Evolutionary conservation across 1,140 invertebrate species (phyloP).

Genomic region (Olivierus martensii): DNA sequence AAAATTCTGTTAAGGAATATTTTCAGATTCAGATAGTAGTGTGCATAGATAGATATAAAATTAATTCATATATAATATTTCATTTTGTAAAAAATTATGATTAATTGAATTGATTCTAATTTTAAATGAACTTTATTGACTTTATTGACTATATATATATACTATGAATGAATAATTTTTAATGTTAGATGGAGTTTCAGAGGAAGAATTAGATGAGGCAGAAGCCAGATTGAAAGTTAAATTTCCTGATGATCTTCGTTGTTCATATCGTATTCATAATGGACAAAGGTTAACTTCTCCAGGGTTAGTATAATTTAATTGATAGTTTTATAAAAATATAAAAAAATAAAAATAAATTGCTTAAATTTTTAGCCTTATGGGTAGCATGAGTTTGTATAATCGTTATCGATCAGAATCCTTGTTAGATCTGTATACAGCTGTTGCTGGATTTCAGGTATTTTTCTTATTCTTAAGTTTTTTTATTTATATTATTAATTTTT

Average conservation of each 20-base stretch:
- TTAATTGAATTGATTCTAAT: no score
- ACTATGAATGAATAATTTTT: no score
- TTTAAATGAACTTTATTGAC: no score
- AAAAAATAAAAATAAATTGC: neutral
- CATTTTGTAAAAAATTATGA: no score
- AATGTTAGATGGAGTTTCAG: slow-evolving; percentile 20
- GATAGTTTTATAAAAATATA: neutral
- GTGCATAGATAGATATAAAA: no score
- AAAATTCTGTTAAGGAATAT: no score
- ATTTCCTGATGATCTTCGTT: slow-evolving; percentile 22
- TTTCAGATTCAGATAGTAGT: no score
- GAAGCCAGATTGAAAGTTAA: slow-evolving; percentile 18
- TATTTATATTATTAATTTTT: no score
- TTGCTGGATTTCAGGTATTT: slow-evolving; percentile 13
- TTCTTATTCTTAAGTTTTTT: no score
- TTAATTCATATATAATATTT: no score
- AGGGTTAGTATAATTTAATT: slow-evolving; percentile 6
- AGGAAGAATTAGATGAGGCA: slow-evolving; percentile 18
- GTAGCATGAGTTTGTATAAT: slow-evolving; percentile 13
- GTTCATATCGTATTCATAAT: slow-evolving; percentile 25
- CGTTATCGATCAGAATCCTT: slow-evolving; percentile 15
- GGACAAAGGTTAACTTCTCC: slow-evolving; percentile 20
- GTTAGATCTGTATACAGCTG: slow-evolving; percentile 11
- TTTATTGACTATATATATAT: no score
- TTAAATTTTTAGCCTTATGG: slow-evolving; percentile 14